Evolutionary conservation across 2,113 vertebrate species (phyloP).

Genomic region (Petrocephalus zakoni): DNA sequence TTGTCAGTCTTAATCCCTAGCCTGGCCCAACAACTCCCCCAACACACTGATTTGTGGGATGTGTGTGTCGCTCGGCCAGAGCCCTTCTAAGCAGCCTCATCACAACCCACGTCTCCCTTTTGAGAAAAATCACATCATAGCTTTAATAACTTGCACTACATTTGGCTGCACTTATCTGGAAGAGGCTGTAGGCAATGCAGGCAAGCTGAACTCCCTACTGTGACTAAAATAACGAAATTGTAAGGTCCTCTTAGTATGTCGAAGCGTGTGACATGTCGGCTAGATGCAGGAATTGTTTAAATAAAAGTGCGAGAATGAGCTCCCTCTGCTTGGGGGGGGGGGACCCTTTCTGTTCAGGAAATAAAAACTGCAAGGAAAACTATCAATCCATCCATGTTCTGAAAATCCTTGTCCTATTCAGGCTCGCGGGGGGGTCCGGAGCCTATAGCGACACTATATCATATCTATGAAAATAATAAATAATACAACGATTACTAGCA

Average conservation of each 20-base stretch:
- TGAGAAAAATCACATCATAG: slow-evolving; percentile 14
- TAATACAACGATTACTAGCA: background rate
- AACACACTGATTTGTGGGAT: background rate
- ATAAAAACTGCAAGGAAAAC: background rate
- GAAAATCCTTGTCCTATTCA: no score
- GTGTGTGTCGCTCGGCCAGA: background rate
- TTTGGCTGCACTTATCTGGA: slow-evolving; percentile 27
- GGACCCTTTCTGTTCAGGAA: background rate
- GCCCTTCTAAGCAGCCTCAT: slow-evolving; percentile 29
- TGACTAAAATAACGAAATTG: slow-evolving; percentile 36
- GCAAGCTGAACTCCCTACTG: slow-evolving; percentile 8
- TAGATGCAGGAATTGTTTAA: slow-evolving; percentile 22
- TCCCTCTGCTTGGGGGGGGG: background rate
- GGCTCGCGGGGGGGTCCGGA: no score
- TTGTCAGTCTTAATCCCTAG: background rate
- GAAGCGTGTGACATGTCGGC: background rate
- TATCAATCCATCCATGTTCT: no score
- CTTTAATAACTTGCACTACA: slow-evolving; percentile 33
- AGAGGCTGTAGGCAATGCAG: slow-evolving; percentile 32
- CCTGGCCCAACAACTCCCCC: background rate
- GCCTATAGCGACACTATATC: background rate
- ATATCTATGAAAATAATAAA: background rate
- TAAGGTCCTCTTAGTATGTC: background rate
- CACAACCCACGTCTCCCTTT: slow-evolving; percentile 44
- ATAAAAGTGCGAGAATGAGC: slow-evolving; percentile 14